phyloP scores from a whole-genome alignment of 2,113 vertebrate genomes.

The Hemibagrus wyckioides region DNA sequence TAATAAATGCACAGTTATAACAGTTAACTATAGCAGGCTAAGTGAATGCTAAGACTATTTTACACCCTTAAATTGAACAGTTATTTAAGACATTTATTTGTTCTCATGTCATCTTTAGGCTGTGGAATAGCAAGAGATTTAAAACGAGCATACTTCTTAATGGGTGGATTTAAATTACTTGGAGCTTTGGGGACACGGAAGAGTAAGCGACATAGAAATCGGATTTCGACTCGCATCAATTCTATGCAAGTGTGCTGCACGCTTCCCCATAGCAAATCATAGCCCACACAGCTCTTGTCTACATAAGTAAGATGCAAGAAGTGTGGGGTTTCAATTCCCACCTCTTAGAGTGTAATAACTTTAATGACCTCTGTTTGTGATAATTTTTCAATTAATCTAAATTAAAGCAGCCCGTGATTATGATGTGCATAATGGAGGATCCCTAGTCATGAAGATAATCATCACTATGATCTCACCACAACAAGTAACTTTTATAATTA shows the following conservation, averaged over 20 bases:
- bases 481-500: constrained; percentile 40
- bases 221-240: background rate
- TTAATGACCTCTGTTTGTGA: constrained; percentile 63
- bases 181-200: constrained; percentile 14
- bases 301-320: constrained; percentile 7
- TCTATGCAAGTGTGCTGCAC: background rate
- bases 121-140: background rate
- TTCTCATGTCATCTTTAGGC: background rate
- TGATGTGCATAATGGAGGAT: constrained; percentile 39
- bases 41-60: background rate
- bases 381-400: constrained; percentile 70
- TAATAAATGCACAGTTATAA: background rate
- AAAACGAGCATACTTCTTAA: background rate
- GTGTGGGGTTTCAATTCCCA: constrained; percentile 49
- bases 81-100: background rate
- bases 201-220: background rate
- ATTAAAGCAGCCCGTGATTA: constrained; percentile 57
- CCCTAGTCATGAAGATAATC: constrained; percentile 52
- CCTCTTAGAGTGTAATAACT: constrained; percentile 57
- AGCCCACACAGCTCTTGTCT: constrained; percentile 33
- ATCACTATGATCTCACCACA: constrained; percentile 55
- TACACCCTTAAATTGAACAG: background rate
- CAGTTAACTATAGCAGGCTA: background rate
- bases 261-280: constrained; percentile 31
- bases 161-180: constrained; percentile 2